Evolutionary conservation across 2,888 invertebrate genomes (phyloP).

Genomic region (Cantharis rustica): DNA sequence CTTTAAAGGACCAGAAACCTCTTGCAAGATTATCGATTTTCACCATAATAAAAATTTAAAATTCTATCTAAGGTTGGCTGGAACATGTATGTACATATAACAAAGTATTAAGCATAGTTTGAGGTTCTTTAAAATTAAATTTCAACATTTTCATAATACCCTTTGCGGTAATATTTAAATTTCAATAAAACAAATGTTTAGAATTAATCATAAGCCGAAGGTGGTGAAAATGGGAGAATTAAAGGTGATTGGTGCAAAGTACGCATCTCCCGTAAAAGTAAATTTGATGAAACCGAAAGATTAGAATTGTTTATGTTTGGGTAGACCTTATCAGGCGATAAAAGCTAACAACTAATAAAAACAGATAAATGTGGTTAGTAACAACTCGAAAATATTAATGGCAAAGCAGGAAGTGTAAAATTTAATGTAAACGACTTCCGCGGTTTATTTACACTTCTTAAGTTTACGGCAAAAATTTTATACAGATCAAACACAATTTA

Average conservation of each 20-base stretch:
- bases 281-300: not conserved
- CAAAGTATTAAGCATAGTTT: not conserved
- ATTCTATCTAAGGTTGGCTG: not conserved
- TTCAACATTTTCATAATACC: not conserved
- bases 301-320: slow-evolving; percentile 8
- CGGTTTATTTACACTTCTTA: not conserved
- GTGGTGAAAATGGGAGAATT: not conserved
- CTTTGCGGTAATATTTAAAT: not conserved
- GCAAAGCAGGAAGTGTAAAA: not conserved
- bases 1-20: not conserved
- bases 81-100: not conserved
- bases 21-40: not conserved
- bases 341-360: slow-evolving; percentile 3
- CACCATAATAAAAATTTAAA: not conserved
- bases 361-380: not conserved
- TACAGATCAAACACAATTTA: not conserved
- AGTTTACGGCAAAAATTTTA: not conserved
- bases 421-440: not conserved
- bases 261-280: not conserved
- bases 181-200: not conserved
- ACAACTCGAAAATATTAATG: not conserved
- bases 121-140: not conserved
- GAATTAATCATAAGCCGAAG: not conserved
- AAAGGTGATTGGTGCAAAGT: not conserved
- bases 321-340: slow-evolving; percentile 4